Conservation (phyloP, 1,140 invertebrate species). For the Drosophila subpulchrella region DNA sequence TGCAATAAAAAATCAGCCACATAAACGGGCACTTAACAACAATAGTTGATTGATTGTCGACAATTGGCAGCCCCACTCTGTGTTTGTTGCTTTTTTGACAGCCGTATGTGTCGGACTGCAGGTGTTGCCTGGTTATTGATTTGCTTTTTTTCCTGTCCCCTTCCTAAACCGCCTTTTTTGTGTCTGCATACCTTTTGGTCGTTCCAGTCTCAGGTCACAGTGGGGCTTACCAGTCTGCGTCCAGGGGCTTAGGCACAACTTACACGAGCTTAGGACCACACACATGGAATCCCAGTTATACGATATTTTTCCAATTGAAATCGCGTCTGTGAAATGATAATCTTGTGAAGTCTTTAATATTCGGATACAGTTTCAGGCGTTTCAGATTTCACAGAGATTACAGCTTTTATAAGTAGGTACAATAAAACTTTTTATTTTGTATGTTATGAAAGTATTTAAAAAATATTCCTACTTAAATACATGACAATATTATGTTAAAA, state of each 20-base stretch:
- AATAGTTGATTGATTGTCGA: slow-evolving; percentile 77
- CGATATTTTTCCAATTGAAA: slow-evolving; percentile 49
- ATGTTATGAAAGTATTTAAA: no score
- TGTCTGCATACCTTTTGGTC: slow-evolving; percentile 28
- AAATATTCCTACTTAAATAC: no score
- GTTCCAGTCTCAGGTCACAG: slow-evolving; percentile 29
- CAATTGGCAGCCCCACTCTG: slow-evolving; percentile 56
- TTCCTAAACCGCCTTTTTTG: slow-evolving; percentile 7
- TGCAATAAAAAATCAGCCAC: slow-evolving; percentile 65
- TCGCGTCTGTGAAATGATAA: slow-evolving; percentile 43
- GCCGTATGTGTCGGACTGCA: slow-evolving; percentile 47
- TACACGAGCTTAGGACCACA: slow-evolving; percentile 48
- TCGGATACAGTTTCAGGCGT: slow-evolving; percentile 23
- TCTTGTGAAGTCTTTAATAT: slow-evolving; percentile 16
- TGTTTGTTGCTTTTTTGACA: slow-evolving; percentile 54
- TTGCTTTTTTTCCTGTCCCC: slow-evolving; percentile 21
- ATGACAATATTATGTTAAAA: no score
- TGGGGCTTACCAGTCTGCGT: slow-evolving; percentile 33
- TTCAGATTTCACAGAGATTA: not conserved
- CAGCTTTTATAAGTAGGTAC: not conserved
- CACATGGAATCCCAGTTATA: slow-evolving; percentile 21
- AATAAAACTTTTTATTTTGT: not conserved
- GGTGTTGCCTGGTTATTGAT: slow-evolving; percentile 64
- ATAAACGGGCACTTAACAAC: slow-evolving; percentile 66
- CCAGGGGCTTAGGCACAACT: slow-evolving; percentile 40